Conservation (phyloP, 1,140 invertebrate genomes). For the Stegodyphus dumicola region DNA sequence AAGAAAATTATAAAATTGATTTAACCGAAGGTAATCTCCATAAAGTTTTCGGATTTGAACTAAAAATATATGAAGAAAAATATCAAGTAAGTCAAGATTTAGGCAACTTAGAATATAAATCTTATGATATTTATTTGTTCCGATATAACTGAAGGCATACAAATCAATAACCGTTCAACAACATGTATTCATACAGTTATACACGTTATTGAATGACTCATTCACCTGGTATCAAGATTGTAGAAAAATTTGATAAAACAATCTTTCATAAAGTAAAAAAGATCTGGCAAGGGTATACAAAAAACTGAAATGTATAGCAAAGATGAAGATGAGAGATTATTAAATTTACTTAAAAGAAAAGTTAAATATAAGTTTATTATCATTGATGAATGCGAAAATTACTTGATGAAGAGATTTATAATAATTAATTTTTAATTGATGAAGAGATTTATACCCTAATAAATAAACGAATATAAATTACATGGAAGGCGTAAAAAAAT, state of each 20-base stretch:
- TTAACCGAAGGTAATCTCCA: neutral
- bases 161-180: neutral
- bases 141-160: neutral
- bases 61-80: constrained; percentile 7
- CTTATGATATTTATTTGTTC: constrained; percentile 28
- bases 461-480: too few species aligned
- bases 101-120: neutral
- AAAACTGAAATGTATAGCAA: constrained; percentile 14
- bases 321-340: constrained; percentile 5
- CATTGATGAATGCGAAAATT: too few species aligned
- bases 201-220: too few species aligned
- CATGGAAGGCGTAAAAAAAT: too few species aligned
- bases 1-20: constrained; percentile 11
- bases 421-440: too few species aligned
- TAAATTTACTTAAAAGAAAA: constrained; percentile 1
- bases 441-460: too few species aligned
- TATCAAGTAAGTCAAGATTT: constrained; percentile 15
- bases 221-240: neutral
- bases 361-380: too few species aligned
- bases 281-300: neutral
- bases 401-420: too few species aligned
- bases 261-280: neutral
- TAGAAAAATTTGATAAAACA: neutral
- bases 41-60: constrained; percentile 28
- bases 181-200: constrained; percentile 2